Conservation (phyloP, 2,113 vertebrate genomes). For the Phyllostomus hastatus region DNA sequence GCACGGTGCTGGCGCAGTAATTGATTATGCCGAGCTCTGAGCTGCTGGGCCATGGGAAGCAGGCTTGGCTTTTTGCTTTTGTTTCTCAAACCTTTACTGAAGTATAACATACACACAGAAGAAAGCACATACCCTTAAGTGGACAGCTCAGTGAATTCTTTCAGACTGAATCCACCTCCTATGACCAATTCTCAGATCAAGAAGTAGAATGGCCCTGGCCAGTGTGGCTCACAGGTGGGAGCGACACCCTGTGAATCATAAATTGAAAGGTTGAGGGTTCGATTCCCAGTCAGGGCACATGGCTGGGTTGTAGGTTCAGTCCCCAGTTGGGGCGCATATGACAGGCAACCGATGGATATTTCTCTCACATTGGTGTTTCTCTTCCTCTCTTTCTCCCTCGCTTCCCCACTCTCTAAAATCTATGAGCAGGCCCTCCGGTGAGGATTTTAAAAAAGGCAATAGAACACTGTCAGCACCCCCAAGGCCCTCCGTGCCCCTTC, state of each 20-base stretch:
- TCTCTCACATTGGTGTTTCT: too few relatives aligned
- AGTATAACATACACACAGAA: background rate
- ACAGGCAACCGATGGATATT: too few relatives aligned
- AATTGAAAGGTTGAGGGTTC: too few relatives aligned
- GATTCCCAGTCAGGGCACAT: too few relatives aligned
- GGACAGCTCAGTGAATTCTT: background rate
- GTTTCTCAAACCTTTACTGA: background rate
- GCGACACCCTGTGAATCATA: too few relatives aligned
- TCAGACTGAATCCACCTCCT: background rate
- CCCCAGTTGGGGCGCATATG: too few relatives aligned
- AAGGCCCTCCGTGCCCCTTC: background rate
- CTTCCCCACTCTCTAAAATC: too few relatives aligned
- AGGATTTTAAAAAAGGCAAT: background rate
- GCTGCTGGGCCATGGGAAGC: background rate
- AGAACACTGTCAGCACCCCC: background rate
- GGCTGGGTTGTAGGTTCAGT: too few relatives aligned
- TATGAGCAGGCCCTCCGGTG: too few relatives aligned
- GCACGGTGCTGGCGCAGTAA: fast-evolving
- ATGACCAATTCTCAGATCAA: background rate
- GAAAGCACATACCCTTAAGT: background rate
- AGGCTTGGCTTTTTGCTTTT: background rate
- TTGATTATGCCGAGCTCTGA: background rate
- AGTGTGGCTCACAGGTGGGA: too few relatives aligned
- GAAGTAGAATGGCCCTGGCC: background rate
- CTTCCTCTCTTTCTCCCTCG: too few relatives aligned